Conservation (phyloP, 1,140 invertebrate species). For the Globodera ellingtonae region DNA sequence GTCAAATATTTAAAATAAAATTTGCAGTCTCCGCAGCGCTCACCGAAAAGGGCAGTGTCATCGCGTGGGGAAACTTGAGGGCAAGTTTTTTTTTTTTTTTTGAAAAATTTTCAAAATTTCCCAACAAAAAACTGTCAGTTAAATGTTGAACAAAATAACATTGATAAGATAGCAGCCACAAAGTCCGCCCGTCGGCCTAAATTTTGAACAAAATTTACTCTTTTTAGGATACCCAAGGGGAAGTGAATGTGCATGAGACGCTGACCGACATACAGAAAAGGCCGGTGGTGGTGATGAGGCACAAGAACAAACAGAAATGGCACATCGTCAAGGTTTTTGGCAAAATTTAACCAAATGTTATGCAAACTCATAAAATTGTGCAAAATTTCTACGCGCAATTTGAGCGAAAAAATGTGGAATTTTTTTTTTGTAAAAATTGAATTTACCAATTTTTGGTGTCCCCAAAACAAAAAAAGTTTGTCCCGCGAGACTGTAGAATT, state of each 20-base stretch:
- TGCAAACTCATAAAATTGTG: not conserved
- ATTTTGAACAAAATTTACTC: not conserved
- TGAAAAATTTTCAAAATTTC: not conserved
- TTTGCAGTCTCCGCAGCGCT: conserved; percentile 50
- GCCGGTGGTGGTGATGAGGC: conserved; percentile 53
- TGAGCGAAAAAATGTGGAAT: too few species aligned
- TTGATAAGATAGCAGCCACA: too few species aligned
- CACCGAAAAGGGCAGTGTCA: conserved; percentile 57
- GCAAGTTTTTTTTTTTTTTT: conserved; percentile 6
- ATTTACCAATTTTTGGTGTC: too few species aligned
- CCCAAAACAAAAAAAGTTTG: too few species aligned
- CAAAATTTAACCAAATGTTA: not conserved
- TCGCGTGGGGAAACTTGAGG: conserved; percentile 63
- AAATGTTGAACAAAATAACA: not conserved
- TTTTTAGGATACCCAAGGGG: conserved; percentile 52
- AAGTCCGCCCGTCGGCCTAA: too few species aligned
- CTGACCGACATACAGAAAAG: conserved; percentile 57
- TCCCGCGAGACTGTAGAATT: too few species aligned
- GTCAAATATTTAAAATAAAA: not conserved
- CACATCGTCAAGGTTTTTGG: conserved; percentile 50
- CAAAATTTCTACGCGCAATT: too few species aligned
- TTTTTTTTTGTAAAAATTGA: too few species aligned
- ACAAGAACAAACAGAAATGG: conserved; percentile 34
- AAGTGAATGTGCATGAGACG: conserved; percentile 53
- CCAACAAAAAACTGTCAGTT: not conserved